Evolutionary conservation across 2,888 invertebrate species (phyloP), one percentile per base, ranked within the genome.

Genomic region (Xylocampa areola): DNA sequence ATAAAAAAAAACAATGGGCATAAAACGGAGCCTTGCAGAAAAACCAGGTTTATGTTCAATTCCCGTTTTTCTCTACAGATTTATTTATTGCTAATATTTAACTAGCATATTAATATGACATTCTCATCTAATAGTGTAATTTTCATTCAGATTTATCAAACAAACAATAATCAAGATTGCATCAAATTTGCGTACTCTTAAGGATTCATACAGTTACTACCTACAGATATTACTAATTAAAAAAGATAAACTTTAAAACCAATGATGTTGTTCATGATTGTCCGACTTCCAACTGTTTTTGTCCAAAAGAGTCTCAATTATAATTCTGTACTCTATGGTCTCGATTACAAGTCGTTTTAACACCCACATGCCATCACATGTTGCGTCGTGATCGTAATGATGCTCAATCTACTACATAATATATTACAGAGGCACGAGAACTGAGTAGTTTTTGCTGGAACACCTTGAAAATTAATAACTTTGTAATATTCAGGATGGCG

Each of bases 371-470:
- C 41, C 33, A 27, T 35, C 25, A 19, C 16, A 37, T n/a, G 16
- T 44, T 47, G 43, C 41, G 33, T 50, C 62, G 30, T 32, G 2
- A 11, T 35, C 14, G 11, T 59, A 48, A 70, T 54, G 32, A 59
- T 51, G 13, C 30, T 41, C 30, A 7, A 45, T 49, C 47, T 33
- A 35, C 51, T 49, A 48, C 44, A 54, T 54, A 64, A 58, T 33
- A 11, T 54, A 23, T 57, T 52, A 62, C 39, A 37, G 40, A 37
- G 29, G 21, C 17, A 36, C 25, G 33, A 47, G 27, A 19, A 14
- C 35, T 36, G 29, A 19, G n/a, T 13, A 4, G 33, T 66, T 70
- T 68, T 68, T 68, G 54, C 50, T 35, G 16, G 30, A 25, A 54
- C 33, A 51, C 68, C 52, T 41, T n/a, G 52, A 33, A 37, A 21